These are phyloP conservation scores for Brienomyrus brachyistius DNA, from an alignment of 2,113 vertebrate species.

Conservation along the genomic window DNA sequence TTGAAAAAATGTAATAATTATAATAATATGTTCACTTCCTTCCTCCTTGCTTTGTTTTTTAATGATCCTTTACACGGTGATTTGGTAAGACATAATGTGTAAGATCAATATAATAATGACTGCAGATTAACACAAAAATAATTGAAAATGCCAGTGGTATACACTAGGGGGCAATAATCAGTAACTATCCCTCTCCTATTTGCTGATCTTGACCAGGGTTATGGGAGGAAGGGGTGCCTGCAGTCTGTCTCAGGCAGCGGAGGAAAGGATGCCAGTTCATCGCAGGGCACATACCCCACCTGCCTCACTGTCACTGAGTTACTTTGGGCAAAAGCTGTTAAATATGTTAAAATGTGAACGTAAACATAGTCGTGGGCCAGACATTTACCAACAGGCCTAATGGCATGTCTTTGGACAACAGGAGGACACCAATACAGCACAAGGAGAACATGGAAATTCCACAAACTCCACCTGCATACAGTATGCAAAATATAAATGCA, in stretches of 20 bases:
- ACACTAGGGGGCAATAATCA: background rate
- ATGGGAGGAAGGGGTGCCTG: background rate
- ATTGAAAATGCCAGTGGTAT: background rate
- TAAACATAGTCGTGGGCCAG: background rate
- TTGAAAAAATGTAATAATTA: background rate
- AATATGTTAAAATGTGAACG: background rate
- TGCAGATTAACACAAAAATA: background rate
- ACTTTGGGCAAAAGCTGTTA: background rate
- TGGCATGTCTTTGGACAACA: background rate
- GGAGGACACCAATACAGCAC: background rate
- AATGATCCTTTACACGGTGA: background rate
- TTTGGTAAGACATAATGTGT: background rate
- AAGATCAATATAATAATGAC: background rate
- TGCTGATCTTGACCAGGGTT: background rate
- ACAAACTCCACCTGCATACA: background rate
- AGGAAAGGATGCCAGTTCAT: background rate
- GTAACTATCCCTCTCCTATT: background rate
- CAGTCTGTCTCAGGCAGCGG: background rate
- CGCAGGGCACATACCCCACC: background rate
- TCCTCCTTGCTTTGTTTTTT: background rate
- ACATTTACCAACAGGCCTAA: background rate
- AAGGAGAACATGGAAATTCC: background rate
- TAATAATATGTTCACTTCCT: background rate
- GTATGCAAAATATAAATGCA: background rate
- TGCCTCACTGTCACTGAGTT: background rate